phyloP scores from a whole-genome alignment of 2,113 vertebrate species.

The Acanthochromis polyacanthus region DNA sequence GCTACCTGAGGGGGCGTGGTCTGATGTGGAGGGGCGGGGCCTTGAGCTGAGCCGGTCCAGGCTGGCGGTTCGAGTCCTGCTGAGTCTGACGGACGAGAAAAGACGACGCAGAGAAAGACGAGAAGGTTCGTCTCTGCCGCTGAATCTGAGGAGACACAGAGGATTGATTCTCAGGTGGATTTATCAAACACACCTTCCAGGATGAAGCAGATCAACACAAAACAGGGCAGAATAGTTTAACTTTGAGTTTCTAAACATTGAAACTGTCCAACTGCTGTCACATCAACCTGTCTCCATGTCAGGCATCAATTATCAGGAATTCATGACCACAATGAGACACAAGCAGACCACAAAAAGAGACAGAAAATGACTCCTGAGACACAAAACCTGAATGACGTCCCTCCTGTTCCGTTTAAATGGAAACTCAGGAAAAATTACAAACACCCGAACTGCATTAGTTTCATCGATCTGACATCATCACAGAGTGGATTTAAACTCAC shows the following conservation, averaged over 20 bases:
- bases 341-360: no score
- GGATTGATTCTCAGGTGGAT: neutral
- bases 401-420: no score
- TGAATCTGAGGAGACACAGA: conserved; percentile 25
- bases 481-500: conserved; percentile 60
- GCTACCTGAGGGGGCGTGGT: neutral
- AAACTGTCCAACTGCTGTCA: no score
- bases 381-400: no score
- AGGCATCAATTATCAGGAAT: neutral
- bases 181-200: no score
- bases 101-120: conserved; percentile 85
- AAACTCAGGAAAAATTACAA: no score
- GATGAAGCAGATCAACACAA: no score
- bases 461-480: neutral
- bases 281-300: no score
- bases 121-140: conserved; percentile 48
- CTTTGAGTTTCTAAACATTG: no score
- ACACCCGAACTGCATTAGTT: no score
- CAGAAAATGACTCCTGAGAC: no score
- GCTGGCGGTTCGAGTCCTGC: conserved; percentile 86
- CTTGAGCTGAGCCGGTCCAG: conserved; percentile 83
- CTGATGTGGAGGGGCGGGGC: rapidly evolving
- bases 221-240: no score
- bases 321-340: neutral
- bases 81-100: conserved; percentile 85